Base-by-base conservation (phyloP, 2,113 vertebrate species). In the Oreocharis arfaki region DNA sequence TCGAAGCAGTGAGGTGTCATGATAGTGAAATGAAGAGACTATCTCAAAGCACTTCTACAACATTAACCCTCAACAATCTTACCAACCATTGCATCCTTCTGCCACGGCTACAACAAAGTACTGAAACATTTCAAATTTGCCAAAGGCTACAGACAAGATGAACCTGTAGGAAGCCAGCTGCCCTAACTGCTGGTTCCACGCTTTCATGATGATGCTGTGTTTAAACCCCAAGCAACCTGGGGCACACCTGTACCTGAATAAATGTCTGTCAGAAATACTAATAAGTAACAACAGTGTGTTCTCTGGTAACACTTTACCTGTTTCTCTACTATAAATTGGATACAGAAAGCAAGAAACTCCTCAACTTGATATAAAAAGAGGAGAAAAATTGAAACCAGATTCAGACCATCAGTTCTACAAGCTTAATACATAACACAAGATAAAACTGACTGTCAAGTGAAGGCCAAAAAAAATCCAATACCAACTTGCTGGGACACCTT, bases 81-180 rank as follows among this genome's bases (percentile, higher is more conserved):
- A 19, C 22, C 84, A 84, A 30, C 10, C 74, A 52, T 18, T 3
- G 6, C 26, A 68, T 44, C 65, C 47, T 80, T 47, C 78, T 37
- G 55, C 59, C 21, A 44, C 1, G 0, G 19, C 6, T 44, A 61
- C 64, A 57, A 42, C 0, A 0, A 41, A 44, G 10, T 1, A 49
- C 24, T 81, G 68, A 33, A 70, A 49, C 75, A 63, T 9, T 18
- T 9, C 11, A 30, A 1, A 17, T 9, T 46, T 85, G 67, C 50
- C 65, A 56, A 84, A 71, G 56, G 56, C 73, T 55, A 27, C 27
- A 22, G 16, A 12, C 13, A 37, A 67, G 65, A 30, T 11, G 20
- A 88, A 46, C 13, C 49, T 33, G 14, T 1, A 6, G 73, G 20
- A 16, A 64, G 17, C 6, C 76, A 67, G 60, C 26, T 50, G 32